Percentiles rank a stretch among this genome's conserved stretches.
Evolutionary conservation across 1,140 invertebrate genomes (phyloP).

Genomic region (Vanessa tameamea): DNA sequence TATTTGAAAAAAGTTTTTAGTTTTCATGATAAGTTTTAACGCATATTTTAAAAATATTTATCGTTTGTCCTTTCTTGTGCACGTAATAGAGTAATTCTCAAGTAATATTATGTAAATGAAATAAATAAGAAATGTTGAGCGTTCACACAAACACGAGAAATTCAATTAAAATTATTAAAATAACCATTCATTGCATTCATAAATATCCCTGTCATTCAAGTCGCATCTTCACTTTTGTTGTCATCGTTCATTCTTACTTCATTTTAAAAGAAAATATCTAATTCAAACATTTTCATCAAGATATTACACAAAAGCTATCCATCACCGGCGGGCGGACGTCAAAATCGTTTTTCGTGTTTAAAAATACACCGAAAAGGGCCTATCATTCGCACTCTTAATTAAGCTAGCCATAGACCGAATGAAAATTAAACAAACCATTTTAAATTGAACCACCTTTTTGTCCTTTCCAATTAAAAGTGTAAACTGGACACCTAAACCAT

Average conservation of each 20-base stretch:
- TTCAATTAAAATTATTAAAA: background rate
- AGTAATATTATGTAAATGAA: too few species aligned
- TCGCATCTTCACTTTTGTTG: background rate
- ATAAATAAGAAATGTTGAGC: background rate
- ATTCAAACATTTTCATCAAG: slow-evolving; percentile 13
- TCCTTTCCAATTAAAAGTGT: slow-evolving; percentile 37
- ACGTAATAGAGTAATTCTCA: too few species aligned
- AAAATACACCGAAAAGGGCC: slow-evolving; percentile 33
- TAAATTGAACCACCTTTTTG: slow-evolving; percentile 36
- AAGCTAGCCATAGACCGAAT: slow-evolving; percentile 56
- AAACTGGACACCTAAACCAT: slow-evolving; percentile 37
- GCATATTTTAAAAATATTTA: too few species aligned
- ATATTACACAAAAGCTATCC: slow-evolving; percentile 6
- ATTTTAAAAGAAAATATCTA: slow-evolving; percentile 2
- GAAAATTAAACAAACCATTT: slow-evolving; percentile 64
- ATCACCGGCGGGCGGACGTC: background rate
- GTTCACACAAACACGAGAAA: background rate
- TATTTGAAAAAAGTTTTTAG: background rate
- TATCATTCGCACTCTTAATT: slow-evolving; percentile 76
- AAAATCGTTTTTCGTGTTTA: slow-evolving; percentile 14
- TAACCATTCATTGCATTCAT: background rate
- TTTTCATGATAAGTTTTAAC: background rate
- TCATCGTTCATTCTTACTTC: background rate
- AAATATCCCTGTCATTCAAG: background rate
- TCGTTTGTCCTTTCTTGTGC: too few species aligned